A percentile compares a stretch with the other conserved stretches of the same genome.
Conservation (phyloP, 2,888 invertebrate species). For the Harpalus rufipes region DNA sequence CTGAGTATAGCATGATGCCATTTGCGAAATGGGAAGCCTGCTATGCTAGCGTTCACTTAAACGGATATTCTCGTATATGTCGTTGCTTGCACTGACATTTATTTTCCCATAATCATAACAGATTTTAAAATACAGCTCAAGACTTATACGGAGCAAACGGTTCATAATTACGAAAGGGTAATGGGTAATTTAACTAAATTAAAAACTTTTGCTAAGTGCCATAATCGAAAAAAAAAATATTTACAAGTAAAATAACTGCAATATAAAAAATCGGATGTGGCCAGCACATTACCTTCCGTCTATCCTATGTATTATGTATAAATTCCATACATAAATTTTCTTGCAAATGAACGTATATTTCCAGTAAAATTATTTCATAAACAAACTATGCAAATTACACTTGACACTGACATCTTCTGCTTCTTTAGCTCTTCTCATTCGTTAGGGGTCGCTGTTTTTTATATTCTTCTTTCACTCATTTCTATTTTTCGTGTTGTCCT, state of each 20-base stretch:
- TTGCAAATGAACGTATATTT: no score
- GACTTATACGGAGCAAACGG: not conserved
- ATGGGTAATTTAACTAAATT: not conserved
- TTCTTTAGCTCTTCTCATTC: no score
- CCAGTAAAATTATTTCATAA: no score
- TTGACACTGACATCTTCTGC: no score
- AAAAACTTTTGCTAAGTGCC: not conserved
- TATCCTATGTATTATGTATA: no score
- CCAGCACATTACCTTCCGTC: not conserved
- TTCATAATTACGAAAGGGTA: not conserved
- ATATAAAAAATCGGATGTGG: no score
- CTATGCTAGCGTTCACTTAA: conserved; percentile 22
- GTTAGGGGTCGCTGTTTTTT: no score
- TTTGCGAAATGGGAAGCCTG: conserved; percentile 21
- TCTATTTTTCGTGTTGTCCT: no score
- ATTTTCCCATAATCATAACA: conserved; percentile 37
- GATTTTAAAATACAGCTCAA: conserved; percentile 21
- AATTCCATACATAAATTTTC: no score
- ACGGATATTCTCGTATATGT: conserved; percentile 41
- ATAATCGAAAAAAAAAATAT: not conserved
- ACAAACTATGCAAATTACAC: no score
- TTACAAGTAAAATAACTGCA: not conserved
- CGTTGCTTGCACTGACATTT: conserved; percentile 44
- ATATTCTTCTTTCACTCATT: no score
- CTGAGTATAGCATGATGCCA: conserved; percentile 36